Base-by-base conservation (phyloP, 2,888 invertebrate genomes). In the Lithophane semibrunnea region DNA sequence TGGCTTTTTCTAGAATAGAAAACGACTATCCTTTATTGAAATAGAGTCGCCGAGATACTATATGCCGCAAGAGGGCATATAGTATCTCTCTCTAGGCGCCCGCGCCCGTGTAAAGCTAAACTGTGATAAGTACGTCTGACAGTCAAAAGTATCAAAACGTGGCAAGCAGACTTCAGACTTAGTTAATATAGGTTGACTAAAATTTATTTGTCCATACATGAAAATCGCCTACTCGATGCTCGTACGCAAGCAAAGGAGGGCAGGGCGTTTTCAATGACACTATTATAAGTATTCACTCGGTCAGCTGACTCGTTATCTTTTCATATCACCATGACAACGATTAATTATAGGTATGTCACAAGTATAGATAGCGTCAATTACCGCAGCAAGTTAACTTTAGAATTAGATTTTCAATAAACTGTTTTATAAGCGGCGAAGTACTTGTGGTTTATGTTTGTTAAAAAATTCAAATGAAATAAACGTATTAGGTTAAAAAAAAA, bases 231-330 rank as follows among this genome's bases (percentile, higher is more conserved):
- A 86, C 88, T 88, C 86, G 82, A 84, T 82, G 83, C 80, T 91
- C 87, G 86, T 89, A 88, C 87, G 86, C 88, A 84, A 77, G 80
- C 85, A 88, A 94, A 94, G 88, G 90, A 93, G 94, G 94, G 92
- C 95, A 95, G 93, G 94, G 93, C 92, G 91, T 92, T 95, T 90
- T 92, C 96, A 95, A 94, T 95, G 96, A 94, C 96, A 94, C 91
- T 92, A 89, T 92, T 92, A 85, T 88, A 82, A 75, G 89, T 88
- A 86, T 80, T 77, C 84, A 89, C 84, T 86, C 83, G 88, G 92
- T 92, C 94, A 94, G 91, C 92, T 93, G 93, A 92, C 92, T 92
- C 83, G 90, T 91, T 93, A 93, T 92, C 91, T 92, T 89, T 92
- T 91, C 89, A 88, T 91, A 91, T 92, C 89, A 84, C 86, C 84